Evolutionary conservation across 2,113 vertebrate genomes (phyloP).

Genomic region (Erythrolamprus reginae): DNA sequence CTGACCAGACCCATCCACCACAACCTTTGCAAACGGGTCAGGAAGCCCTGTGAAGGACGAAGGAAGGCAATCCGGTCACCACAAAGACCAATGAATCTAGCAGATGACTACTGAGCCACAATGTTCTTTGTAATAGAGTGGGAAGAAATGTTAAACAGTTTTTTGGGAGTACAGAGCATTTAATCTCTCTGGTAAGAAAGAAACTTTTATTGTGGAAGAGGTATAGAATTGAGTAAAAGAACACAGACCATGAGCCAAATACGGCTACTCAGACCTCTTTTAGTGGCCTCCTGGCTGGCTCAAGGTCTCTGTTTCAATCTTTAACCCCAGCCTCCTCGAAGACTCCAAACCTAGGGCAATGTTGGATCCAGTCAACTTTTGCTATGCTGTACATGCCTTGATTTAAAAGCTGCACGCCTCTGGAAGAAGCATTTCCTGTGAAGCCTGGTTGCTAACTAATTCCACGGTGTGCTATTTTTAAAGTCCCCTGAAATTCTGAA

Average conservation of each 20-base stretch:
- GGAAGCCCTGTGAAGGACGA: conserved; percentile 79
- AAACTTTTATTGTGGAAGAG: background rate
- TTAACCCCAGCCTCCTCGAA: background rate
- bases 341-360: background rate
- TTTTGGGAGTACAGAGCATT: background rate
- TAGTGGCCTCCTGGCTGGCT: background rate
- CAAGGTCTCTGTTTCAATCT: background rate
- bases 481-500: background rate
- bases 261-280: background rate
- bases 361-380: background rate
- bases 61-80: background rate
- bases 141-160: no score
- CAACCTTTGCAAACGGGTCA: conserved; percentile 94
- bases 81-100: background rate
- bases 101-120: background rate
- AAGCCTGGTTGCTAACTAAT: background rate
- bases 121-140: background rate
- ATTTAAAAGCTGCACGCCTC: background rate
- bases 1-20: conserved; percentile 96
- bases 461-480: background rate
- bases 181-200: background rate
- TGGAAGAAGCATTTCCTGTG: background rate
- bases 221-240: background rate
- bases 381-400: background rate
- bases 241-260: background rate